phyloP scores from a whole-genome alignment of 2,113 vertebrate genomes.

The Cercopithecus mona region DNA sequence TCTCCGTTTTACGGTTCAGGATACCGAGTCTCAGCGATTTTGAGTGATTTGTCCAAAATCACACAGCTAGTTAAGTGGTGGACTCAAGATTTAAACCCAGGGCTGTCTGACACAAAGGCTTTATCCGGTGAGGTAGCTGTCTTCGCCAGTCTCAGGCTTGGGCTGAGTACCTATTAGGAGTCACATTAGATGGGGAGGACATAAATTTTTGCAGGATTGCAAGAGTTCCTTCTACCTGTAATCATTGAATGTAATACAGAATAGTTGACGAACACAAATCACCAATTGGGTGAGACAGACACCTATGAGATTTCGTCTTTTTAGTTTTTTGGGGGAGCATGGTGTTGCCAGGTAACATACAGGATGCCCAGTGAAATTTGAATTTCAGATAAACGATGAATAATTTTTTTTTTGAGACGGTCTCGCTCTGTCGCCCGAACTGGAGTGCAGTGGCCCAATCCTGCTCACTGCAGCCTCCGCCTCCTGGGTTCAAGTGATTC shows the following conservation, averaged over 20 bases:
- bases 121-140: not conserved
- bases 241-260: not conserved
- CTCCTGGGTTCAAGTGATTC: too few relatives aligned
- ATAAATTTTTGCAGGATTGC: not conserved
- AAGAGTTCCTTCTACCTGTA: not conserved
- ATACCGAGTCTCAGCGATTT: not conserved
- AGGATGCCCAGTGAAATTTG: not conserved
- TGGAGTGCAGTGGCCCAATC: too few relatives aligned
- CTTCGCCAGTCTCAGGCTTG: not conserved
- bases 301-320: not conserved
- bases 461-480: too few relatives aligned
- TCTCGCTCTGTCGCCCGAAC: too few relatives aligned
- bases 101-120: not conserved
- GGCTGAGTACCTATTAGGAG: not conserved
- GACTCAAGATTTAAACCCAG: not conserved
- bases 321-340: not conserved
- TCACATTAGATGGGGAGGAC: not conserved
- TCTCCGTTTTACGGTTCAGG: not conserved
- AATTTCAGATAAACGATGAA: not conserved
- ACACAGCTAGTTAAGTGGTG: not conserved
- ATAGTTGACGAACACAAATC: not conserved
- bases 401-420: not conserved
- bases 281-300: not conserved
- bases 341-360: not conserved
- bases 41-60: not conserved